These are phyloP conservation scores for Crotalus viridis DNA, from an alignment of 2,113 vertebrate species.

Conservation along the genomic window DNA sequence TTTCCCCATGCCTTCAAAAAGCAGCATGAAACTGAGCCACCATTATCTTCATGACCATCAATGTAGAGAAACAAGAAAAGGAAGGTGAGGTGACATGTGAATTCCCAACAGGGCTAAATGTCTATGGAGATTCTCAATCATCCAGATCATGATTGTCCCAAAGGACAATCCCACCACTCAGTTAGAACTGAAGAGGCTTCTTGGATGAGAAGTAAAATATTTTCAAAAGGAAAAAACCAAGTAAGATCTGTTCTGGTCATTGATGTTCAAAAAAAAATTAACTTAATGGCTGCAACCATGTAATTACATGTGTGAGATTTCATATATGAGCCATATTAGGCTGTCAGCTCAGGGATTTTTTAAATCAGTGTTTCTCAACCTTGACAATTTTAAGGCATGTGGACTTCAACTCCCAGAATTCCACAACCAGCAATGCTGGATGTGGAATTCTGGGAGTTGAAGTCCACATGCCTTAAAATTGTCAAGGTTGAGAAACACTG, in stretches of 20 bases:
- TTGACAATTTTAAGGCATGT: too few species aligned
- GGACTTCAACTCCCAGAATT: too few species aligned
- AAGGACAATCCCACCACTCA: background rate
- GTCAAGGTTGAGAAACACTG: too few species aligned
- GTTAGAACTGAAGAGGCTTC: background rate
- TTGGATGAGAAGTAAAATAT: background rate
- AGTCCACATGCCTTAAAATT: too few species aligned
- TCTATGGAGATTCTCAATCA: background rate
- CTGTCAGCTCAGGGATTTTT: background rate
- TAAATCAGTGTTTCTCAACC: too few species aligned
- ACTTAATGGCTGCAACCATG: background rate
- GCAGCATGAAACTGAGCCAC: background rate
- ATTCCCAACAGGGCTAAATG: background rate
- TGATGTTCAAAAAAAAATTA: background rate
- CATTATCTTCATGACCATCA: background rate
- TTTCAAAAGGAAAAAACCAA: background rate
- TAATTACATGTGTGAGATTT: background rate
- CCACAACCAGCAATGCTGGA: too few species aligned
- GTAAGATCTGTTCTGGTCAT: background rate
- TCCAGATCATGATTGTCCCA: background rate
- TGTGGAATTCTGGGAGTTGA: too few species aligned
- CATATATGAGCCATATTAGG: background rate
- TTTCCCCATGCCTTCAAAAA: background rate
- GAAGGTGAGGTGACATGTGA: background rate
- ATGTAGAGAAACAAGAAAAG: background rate